Base-by-base conservation (phyloP, 2,113 vertebrate genomes). In the Telmatochromis sp. region DNA sequence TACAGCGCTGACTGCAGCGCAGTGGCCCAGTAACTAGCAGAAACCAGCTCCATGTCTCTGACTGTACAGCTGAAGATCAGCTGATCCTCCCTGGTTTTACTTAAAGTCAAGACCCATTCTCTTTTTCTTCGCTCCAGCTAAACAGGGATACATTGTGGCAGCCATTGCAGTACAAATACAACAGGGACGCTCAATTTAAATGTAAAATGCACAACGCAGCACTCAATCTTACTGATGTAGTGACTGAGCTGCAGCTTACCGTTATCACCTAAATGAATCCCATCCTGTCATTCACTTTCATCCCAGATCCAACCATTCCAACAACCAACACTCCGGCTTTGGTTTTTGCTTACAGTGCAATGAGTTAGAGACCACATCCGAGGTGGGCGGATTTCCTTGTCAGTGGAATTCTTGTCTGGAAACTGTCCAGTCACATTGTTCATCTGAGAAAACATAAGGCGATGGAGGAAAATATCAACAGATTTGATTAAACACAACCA, bases 41-140 rank as follows among this genome's bases (percentile, higher is more conserved):
- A 90, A 93, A 93, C 85, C 87, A 87, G 85, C 93, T 88, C 87
- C 83, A 84, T 87, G 85, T 90, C 85, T 70, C 47, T 73, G 80
- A 81, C 87, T 91, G 58, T 40, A 63, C 93, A 90, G 90, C 91
- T 94, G 94, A 73, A 84, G 87, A 93, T 94, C 93, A 94, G 92
- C 93, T 94, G 94, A 94, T 91, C 60, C 57, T 85, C 9, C 68
- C 13, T 88, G 86, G 70, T 73, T 91, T 89, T 65, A 85, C 89
- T 88, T 85, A 84, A 58, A 90, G 79, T 92, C 85, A 89, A 80
- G 47, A 81, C 51, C 45, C 23, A 82, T 91, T 93, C 80, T 45
- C 54, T 86, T 89, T 35, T 75, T 57, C 84, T 70, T 81, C 2
- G 19, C 81, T 82, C 31, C 53, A 87, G 45, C 84, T 82, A 68